Base-by-base conservation (phyloP, 92 coral and sea anemone genomes). In the Desmophyllum pertusum region DNA sequence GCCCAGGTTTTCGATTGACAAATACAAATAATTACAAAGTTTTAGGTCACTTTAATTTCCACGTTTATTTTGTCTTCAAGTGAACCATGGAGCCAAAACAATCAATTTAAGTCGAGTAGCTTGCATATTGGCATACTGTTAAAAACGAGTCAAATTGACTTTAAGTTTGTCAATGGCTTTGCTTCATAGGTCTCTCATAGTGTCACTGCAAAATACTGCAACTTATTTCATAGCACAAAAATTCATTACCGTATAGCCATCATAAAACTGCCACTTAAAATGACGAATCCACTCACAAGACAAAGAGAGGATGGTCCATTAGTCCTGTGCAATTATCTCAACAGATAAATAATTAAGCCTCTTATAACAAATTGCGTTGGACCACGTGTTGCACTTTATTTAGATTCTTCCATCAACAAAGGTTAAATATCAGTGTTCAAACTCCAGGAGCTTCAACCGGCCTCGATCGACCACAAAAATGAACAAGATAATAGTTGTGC, bases 311-410 rank as follows among this genome's bases (percentile, higher is more conserved):
- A 57, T 73, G 74, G 43, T 52, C 76, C 50, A 80, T 80, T 42
- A 78, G 73, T 42, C 72, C 67, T 68, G 83, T 29, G 68, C 48
- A 55, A 79, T 89, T 83, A 85, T 85, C 75, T 89, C 83, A 85
- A 80, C 88, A 40, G 80, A 89, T 48, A 17, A 87, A 82, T 82
- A 57, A 82, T 71, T 82, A 25, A 82, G 31, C 36, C n/a, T 40
- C 51, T 30, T 27, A 17, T 25, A 41, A 75, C 77, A 42, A 71
- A 71, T 82, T 51, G 71, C 71, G 75, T 71, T 11, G 72, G 71
- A 53, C 41, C 79, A 82, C 86, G 77, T 72, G 50, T 5, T 10
- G 31, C 19, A 5, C 31, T 42, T 21, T 63, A 50, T 71, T 55
- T 71, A 72, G 71, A 72, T 17, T n/a, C 59, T 41, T 52, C 21